phyloP scores from a whole-genome alignment of 2,113 vertebrate species.

The Hippolais icterina region DNA sequence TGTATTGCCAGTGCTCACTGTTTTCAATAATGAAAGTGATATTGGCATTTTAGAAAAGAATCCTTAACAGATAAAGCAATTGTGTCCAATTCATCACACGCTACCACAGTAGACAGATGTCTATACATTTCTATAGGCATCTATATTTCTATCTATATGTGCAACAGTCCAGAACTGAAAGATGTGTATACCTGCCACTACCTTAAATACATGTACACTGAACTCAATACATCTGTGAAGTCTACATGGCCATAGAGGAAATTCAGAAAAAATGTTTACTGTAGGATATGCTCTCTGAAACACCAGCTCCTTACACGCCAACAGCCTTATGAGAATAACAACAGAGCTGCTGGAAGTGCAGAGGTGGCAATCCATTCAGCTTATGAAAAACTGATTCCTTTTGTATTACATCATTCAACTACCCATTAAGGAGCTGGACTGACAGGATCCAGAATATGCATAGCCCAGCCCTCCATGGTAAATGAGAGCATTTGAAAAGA shows the following conservation, averaged over 20 bases:
- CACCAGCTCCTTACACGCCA: slow-evolving; percentile 19
- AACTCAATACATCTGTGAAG: fast-evolving
- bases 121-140: not conserved
- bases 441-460: slow-evolving; percentile 53
- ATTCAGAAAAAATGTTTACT: not conserved
- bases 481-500: slow-evolving; percentile 34
- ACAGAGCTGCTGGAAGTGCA: slow-evolving; percentile 33
- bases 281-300: not conserved
- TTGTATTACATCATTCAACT: slow-evolving; percentile 54
- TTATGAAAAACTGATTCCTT: slow-evolving; percentile 56
- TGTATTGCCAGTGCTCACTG: not conserved
- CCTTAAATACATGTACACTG: fast-evolving
- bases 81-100: not conserved
- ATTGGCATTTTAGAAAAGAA: not conserved
- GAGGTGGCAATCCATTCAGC: slow-evolving; percentile 50
- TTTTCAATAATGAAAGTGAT: not conserved
- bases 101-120: fast-evolving
- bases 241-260: not conserved
- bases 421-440: slow-evolving; percentile 67
- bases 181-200: not conserved
- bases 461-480: slow-evolving; percentile 35
- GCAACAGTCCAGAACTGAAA: not conserved
- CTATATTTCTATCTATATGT: fast-evolving
- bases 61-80: not conserved
- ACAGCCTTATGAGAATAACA: not conserved